phyloP scores from a whole-genome alignment of 2,888 invertebrate species.

The Cantharis rustica region DNA sequence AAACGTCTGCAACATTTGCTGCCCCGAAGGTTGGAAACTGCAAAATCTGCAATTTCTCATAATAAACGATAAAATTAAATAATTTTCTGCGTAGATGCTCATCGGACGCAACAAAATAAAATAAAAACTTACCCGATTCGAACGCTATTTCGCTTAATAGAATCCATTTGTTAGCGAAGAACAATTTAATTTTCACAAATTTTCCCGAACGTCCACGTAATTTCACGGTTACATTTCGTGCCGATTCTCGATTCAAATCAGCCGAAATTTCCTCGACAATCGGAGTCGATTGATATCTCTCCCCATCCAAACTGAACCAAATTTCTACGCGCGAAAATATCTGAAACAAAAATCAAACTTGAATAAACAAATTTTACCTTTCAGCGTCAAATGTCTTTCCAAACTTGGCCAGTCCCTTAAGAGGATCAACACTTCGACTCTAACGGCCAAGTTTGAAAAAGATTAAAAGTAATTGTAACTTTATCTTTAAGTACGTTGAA shows the following conservation, averaged over 20 bases:
- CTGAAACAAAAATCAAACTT: conserved; percentile 54
- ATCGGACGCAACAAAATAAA: conserved; percentile 1
- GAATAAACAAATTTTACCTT: not conserved
- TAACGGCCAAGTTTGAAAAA: conserved; percentile 1
- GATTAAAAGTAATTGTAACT: conserved; percentile 7
- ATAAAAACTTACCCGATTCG: conserved; percentile 67
- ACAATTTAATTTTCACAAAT: conserved; percentile 75
- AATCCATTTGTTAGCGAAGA: conserved; percentile 84
- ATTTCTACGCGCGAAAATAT: conserved; percentile 76
- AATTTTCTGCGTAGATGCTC: not conserved
- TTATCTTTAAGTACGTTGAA: not conserved
- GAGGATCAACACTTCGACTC: conserved; percentile 13
- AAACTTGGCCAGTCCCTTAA: conserved; percentile 17
- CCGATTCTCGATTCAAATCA: conserved; percentile 60
- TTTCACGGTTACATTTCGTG: conserved; percentile 71
- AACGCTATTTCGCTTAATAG: conserved; percentile 88
- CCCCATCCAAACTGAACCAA: conserved; percentile 81
- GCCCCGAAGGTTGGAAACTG: not conserved
- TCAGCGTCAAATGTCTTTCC: not conserved
- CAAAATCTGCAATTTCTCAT: not conserved
- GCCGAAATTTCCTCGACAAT: conserved; percentile 66
- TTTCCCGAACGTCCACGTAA: conserved; percentile 76
- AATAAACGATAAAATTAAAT: conserved; percentile 1
- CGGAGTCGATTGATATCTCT: conserved; percentile 71
- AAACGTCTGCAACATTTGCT: not conserved